phyloP scores from a whole-genome alignment of 1,140 invertebrate species.

The Nymphalis io region DNA sequence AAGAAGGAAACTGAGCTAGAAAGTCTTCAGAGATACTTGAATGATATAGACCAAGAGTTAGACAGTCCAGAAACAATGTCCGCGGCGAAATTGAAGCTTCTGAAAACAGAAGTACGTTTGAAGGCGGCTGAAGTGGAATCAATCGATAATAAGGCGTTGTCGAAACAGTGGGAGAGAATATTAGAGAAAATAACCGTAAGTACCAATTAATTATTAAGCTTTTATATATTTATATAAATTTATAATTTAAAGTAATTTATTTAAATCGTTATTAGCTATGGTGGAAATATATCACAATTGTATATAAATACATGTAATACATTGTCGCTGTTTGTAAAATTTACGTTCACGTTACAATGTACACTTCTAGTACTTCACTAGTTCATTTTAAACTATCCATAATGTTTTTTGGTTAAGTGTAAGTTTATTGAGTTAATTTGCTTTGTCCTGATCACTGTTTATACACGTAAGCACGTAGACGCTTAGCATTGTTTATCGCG shows the following conservation, averaged over 20 bases:
- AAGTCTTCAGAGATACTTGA: constrained; percentile 45
- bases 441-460: constrained; percentile 53
- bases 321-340: too few species aligned
- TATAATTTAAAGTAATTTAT: neutral
- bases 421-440: constrained; percentile 22
- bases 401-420: neutral
- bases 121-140: constrained; percentile 47
- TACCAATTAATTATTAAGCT: constrained; percentile 19
- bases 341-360: too few species aligned
- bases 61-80: constrained; percentile 48
- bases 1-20: constrained; percentile 42
- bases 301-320: neutral
- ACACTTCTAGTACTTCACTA: too few species aligned
- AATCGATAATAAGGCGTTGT: constrained; percentile 44
- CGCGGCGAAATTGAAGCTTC: constrained; percentile 46
- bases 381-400: neutral
- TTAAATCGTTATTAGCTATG: neutral
- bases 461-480: constrained; percentile 52
- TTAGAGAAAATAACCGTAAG: constrained; percentile 64
- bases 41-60: constrained; percentile 51
- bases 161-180: constrained; percentile 54
- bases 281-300: neutral
- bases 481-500: constrained; percentile 38
- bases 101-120: constrained; percentile 49
- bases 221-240: constrained; percentile 2